Base-by-base conservation (phyloP, 1,140 invertebrate species). In the Leptopilina clavipes region DNA sequence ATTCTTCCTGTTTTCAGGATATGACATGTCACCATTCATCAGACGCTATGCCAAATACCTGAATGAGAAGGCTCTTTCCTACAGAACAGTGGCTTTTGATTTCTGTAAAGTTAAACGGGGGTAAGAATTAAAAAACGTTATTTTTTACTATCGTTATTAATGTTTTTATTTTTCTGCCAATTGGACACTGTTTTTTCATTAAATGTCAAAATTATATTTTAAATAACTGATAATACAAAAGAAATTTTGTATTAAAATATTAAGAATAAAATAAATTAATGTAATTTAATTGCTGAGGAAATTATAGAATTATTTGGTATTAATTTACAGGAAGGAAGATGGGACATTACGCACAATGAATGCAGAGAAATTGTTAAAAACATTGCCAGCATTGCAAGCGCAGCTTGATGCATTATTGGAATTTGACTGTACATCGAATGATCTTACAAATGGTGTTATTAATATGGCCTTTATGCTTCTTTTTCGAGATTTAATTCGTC, bases 41-140 rank as follows among this genome's bases (percentile, higher is more conserved):
- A 93, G 98, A 89, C 94, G 97, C 85, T 99, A 99, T 92, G 97
- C 98, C 79, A 98, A 98, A 92, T 99, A 99, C 92, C 93, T 99
- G 85, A 99, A 99, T 91, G 98, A 99, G 91, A 99, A 99, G 91
- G 98, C 98, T 72, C 92, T 98, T 76, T 98, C 98, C 19, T 99
- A 99, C 92, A 94, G 98, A 91, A 95, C 95, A 52, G 98, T 99
- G 86, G 99, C 98, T 75, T 99, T 99, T 91, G 99, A 99, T 91
- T 99, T 99, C 91, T 99, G 98, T 92, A 99, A 99, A 95, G 97
- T 99, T 52, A 99, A 99, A 91, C 92, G 98, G 90, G 98, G 98
- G 97, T 98, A 91, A 93, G 94, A 92, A 74, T 72, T 40, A 40
- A 9, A 40, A 40, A 40, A 40, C 0, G 5, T 40, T 9, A 6